Conservation (phyloP, 2,113 vertebrate species). For the Cichladusa arquata region DNA sequence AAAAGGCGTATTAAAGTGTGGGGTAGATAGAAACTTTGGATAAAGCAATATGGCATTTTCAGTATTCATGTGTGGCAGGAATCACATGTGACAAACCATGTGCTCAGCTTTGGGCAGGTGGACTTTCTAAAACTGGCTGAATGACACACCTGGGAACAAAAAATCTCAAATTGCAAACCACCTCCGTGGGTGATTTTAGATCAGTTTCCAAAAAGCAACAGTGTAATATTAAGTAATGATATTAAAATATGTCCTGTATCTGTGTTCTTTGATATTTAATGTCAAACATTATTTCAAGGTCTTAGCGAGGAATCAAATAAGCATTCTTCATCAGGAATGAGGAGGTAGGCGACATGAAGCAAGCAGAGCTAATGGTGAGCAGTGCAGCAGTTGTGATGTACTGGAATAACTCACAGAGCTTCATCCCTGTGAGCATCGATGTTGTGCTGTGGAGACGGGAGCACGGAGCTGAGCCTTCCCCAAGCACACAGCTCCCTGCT, state of each 20-base stretch:
- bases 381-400: not conserved
- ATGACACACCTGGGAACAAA: not conserved
- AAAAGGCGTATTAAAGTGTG: not conserved
- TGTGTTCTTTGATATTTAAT: not conserved
- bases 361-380: not conserved
- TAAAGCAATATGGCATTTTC: not conserved
- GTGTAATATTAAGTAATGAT: not conserved
- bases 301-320: not conserved
- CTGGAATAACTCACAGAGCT: not conserved
- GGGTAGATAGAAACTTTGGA: not conserved
- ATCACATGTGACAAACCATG: not conserved
- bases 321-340: not conserved
- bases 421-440: not conserved
- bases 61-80: not conserved
- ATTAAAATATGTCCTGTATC: not conserved
- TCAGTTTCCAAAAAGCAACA: not conserved
- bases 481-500: not conserved
- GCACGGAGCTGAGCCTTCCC: not conserved
- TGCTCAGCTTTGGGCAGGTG: not conserved
- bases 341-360: not conserved
- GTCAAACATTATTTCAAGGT: not conserved
- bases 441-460: fast-evolving
- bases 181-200: not conserved
- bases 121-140: not conserved
- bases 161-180: not conserved